Evolutionary conservation across 2,113 vertebrate genomes (phyloP).

Genomic region (Amazona vittata): DNA sequence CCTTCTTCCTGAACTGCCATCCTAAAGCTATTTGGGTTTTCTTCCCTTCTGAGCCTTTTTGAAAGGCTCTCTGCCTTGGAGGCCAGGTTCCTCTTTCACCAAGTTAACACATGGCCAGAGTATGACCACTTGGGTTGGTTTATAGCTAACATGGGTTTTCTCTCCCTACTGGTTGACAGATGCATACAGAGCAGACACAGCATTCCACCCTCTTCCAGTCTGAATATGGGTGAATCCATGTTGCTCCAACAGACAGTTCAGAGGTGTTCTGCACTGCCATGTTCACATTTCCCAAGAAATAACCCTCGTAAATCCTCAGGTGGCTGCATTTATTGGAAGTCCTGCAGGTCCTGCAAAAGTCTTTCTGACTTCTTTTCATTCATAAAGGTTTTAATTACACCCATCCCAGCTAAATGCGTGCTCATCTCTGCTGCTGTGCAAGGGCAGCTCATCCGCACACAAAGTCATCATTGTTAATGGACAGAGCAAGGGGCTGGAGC

Average conservation of each 20-base stretch:
- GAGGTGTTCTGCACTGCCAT: neutral
- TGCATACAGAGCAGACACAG: neutral
- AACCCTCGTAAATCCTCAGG: neutral
- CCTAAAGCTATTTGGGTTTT: neutral
- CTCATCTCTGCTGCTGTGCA: neutral
- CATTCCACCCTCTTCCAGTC: neutral
- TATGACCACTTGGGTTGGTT: neutral
- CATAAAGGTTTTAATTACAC: neutral
- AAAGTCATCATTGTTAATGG: slow-evolving; percentile 45
- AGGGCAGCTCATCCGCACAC: slow-evolving; percentile 31
- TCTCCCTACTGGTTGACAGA: neutral
- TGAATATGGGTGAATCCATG: neutral
- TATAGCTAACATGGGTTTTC: neutral
- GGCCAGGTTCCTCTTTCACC: neutral
- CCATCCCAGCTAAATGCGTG: neutral
- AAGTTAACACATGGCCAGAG: neutral
- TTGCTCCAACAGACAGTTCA: neutral
- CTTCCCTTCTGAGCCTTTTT: neutral
- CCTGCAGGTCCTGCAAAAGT: neutral
- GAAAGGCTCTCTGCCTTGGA: neutral
- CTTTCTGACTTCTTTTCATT: neutral
- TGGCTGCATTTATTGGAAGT: neutral
- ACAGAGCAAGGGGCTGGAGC: neutral
- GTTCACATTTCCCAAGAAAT: neutral
- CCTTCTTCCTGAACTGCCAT: neutral